These are phyloP conservation scores for Agrochola lychnidis DNA, from an alignment of 2,888 invertebrate species.

Conservation along the genomic window DNA sequence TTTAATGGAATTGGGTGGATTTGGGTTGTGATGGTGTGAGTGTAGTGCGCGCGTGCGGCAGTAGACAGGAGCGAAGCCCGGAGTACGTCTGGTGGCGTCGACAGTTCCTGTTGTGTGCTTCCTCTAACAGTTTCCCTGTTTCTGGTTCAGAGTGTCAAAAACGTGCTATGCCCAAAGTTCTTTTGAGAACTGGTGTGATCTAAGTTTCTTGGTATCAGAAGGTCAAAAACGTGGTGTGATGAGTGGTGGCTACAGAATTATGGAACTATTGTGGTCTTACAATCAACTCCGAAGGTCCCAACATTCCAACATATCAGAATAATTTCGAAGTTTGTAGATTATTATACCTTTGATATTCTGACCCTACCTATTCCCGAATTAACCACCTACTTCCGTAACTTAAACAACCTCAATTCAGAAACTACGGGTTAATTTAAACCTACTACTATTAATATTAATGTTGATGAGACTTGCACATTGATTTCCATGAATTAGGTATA, in stretches of 20 bases:
- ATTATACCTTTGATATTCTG: conserved; percentile 5
- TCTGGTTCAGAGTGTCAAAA: too few species aligned
- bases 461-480: neutral
- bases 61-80: too few species aligned
- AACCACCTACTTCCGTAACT: conserved; percentile 1
- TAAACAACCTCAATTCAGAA: conserved; percentile 6
- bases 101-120: too few species aligned
- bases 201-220: too few species aligned
- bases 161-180: too few species aligned
- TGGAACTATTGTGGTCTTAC: conserved; percentile 13
- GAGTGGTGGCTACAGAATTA: too few species aligned
- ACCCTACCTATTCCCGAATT: neutral
- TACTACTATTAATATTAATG: neutral
- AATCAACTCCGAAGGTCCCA: conserved; percentile 18
- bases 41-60: too few species aligned
- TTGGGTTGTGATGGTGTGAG: too few species aligned
- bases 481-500: neutral
- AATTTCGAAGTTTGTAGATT: conserved; percentile 38
- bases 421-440: neutral
- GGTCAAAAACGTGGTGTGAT: too few species aligned
- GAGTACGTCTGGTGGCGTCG: too few species aligned
- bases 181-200: too few species aligned
- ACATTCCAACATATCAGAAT: conserved; percentile 2
- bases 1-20: conserved; percentile 47
- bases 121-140: too few species aligned